Base-by-base conservation (phyloP, 2,888 invertebrate species). In the Rhagonycha lutea region DNA sequence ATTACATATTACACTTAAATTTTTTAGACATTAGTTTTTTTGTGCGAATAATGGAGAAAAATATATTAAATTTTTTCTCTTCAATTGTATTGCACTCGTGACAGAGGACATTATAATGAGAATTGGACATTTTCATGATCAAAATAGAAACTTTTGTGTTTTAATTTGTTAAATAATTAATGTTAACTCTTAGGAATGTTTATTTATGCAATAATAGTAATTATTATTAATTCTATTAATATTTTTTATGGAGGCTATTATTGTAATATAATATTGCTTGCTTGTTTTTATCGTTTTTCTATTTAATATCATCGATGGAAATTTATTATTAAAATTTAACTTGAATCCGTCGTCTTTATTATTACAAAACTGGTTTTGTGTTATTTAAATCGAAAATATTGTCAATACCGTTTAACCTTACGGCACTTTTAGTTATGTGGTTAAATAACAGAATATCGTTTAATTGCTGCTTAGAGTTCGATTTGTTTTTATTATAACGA, bases 341-440 rank as follows among this genome's bases (percentile, higher is more conserved):
- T 7, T 47, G n/a, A 47, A 47, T 47, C 47, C n/a, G n/a, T n/a
- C 47, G 47, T 47, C 47, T 47, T 47, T 2, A 47, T 47, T 47
- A 47, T 26, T 26, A 26, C n/a, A 7, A 65, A 65, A 65, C 63
- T 62, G 70, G 70, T 70, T 70, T 67, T 32, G 12, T 68, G 10
- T 32, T 11, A 32, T 18, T 70, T 14, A 7, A 65, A 65, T 62
- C 61, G 14, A 14, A 61, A 70, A 62, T 69, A 61, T 14, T 61
- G 61, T 26, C 61, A 26, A 61, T 69, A 69, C 69, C 69, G 69
- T 61, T 69, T 26, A 26, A 23, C 5, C 60, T 69, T 69, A 61
- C 69, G 61, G 69, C 60, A 69, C 61, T 61, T 61, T 23, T 26
- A n/a, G 69, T 61, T 69, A 69, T 23, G 14, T 69, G 69, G 60